Evolutionary conservation across 2,113 vertebrate genomes (phyloP).

Genomic region (Pampusana beccarii): DNA sequence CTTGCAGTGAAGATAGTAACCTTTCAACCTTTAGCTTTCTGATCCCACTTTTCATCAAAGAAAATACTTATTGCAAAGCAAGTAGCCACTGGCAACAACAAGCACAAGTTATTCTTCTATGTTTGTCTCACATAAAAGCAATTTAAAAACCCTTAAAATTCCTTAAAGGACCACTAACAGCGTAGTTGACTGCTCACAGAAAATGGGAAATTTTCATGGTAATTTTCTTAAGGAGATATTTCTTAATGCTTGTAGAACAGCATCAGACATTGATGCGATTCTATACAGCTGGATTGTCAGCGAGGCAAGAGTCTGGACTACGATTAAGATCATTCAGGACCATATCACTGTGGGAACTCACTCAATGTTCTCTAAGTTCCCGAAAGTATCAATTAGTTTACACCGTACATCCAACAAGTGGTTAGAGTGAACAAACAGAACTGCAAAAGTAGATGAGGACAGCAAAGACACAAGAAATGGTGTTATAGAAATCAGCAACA

Average conservation of each 20-base stretch:
- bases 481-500: background rate
- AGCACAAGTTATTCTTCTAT: background rate
- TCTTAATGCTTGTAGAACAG: background rate
- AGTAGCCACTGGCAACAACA: fast-evolving
- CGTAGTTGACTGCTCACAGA: fast-evolving
- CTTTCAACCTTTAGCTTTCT: background rate
- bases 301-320: background rate
- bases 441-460: background rate
- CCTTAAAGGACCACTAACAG: background rate
- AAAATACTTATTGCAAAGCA: background rate
- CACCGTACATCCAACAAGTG: background rate
- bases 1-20: background rate
- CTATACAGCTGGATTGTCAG: background rate
- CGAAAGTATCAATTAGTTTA: background rate
- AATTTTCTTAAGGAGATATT: background rate
- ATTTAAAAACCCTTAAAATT: background rate
- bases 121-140: background rate
- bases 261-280: fast-evolving
- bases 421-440: background rate
- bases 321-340: background rate
- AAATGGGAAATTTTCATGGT: background rate
- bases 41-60: background rate
- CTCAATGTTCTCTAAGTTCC: background rate
- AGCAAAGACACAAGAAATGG: background rate
- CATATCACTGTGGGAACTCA: fast-evolving